Percentiles rank a stretch among this genome's conserved stretches.
These are phyloP conservation scores for Caenorhabditis virilis DNA, from an alignment of 2,888 invertebrate species.

Conservation along the genomic window DNA sequence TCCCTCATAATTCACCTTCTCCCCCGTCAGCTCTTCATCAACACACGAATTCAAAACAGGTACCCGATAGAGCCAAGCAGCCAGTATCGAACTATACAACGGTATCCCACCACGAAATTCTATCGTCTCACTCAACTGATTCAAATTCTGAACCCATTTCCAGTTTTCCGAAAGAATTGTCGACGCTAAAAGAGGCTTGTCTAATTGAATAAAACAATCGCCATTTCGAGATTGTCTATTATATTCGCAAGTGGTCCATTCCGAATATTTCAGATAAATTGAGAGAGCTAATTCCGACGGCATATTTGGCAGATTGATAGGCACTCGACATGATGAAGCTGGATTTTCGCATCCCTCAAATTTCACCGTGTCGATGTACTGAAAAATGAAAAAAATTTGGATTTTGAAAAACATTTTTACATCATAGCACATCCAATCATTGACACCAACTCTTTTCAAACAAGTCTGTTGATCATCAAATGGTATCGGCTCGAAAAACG, in stretches of 20 bases:
- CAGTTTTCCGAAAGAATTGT: slow-evolving; percentile 7
- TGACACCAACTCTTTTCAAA: slow-evolving; percentile 7
- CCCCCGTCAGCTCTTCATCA: neutral
- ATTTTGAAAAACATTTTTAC: neutral
- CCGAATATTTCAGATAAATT: slow-evolving; percentile 9
- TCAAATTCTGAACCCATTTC: slow-evolving; percentile 18
- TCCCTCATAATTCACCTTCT: too few relatives aligned
- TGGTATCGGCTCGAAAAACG: too few relatives aligned
- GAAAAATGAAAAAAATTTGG: slow-evolving; percentile 1
- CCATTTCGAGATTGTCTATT: slow-evolving; percentile 6
- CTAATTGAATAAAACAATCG: slow-evolving; percentile 11
- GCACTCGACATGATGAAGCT: slow-evolving; percentile 5
- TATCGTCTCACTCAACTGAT: slow-evolving; percentile 4
- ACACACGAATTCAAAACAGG: neutral
- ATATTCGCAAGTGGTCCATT: slow-evolving; percentile 12
- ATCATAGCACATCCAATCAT: slow-evolving; percentile 17
- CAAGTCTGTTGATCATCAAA: slow-evolving; percentile 27
- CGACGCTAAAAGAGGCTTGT: neutral
- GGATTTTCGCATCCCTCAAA: slow-evolving; percentile 18
- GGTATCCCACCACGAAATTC: slow-evolving; percentile 26
- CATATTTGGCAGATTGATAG: slow-evolving; percentile 2
- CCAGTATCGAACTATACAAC: slow-evolving; percentile 15
- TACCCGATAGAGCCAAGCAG: slow-evolving; percentile 21
- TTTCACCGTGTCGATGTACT: too few relatives aligned
- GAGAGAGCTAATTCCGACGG: slow-evolving; percentile 8